Evolutionary conservation across 2,888 invertebrate species (phyloP), one percentile per base, ranked within the genome.

Genomic region (Drosophila siamana): DNA sequence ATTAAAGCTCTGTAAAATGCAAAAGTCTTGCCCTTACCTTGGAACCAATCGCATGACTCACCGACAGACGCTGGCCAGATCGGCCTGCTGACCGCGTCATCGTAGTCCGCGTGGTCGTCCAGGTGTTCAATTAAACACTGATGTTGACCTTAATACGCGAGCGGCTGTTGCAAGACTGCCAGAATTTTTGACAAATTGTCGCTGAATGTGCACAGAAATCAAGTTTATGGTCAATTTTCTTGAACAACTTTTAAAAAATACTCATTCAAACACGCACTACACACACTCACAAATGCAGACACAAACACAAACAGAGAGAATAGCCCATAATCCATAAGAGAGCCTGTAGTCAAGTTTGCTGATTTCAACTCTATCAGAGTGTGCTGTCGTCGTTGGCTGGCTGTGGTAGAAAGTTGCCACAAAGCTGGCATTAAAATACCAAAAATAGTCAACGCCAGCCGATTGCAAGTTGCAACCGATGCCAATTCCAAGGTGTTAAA

Each of bases 101-200:
- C 54, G 67, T 55, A 28, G 46, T 38, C 55, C 26, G 19, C 47
- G 51, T 70, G 65, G 61, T 73, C 74, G 86, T 80, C 85, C 85
- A 86, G 85, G 85, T 86, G 85, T 86, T 86, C 85, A 86, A 86
- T 87, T 86, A 80, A 82, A 85, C 72, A 69, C 80, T 78, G 80
- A 80, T 80, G 87, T 68, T 86, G 85, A 86, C 85, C 85, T 86
- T 86, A 86, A 86, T 86, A 87, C 85, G 57, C 60, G 33, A n/a
- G n/a, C 33, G n/a, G n/a, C n/a, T n/a, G 71, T 72, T 73, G 86
- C 57, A 69, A 77, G 64, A 59, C 74, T 80, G 81, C 82, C 86
- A 81, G 81, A 85, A 83, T 84, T 85, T 86, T 80, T 86, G 85
- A 86, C 85, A 86, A 86, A 86, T 85, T 86, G 87, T 86, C 73